Evolutionary conservation across 2,113 vertebrate species (phyloP), one percentile per base, ranked within the genome.

Genomic region (Ciconia maguari): DNA sequence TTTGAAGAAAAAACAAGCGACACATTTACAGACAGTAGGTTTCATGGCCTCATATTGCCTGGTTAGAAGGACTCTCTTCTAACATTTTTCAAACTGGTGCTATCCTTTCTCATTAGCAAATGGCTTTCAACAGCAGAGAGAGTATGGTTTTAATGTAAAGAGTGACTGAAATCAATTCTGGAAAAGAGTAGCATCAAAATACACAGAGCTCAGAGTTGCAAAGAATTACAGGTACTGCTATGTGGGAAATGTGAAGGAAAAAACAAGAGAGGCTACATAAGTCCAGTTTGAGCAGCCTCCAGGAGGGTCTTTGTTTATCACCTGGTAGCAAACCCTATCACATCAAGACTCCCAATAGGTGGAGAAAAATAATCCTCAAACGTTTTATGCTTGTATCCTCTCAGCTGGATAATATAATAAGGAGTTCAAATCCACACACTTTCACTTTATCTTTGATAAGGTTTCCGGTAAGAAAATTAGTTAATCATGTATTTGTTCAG

Each of bases 161-260:
- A 89, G 13, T 17, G 42, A 81, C 18, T 16, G 10, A 83, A 66
- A 7, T 38, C 9, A 90, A 34, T 41, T 75, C 52, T 44, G 24
- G 17, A 64, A 57, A 78, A 76, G 7, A 55, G 24, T 13, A 80
- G 14, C 32, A 83, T 18, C 58, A 79, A 68, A 61, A 71, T 32
- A 71, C 26, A 74, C 30, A 55, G 24, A 76, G 4, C 32, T 64
- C 55, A 26, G 13, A 75, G n/a, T 2, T 52, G 15, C 27, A 36
- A 76, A 83, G n/a, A 79, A 24, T 34, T 64, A 72, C 20, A 69
- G 22, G 6, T 83, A 72, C 16, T 76, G 29, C 24, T 51, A 18
- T 0, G 0, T 3, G 5, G 54, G 34, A 88, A 85, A 65, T 1
- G 15, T 8, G 14, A 54, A 79, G 6, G 8, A 26, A 54, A 13